Evolutionary conservation across 2,113 vertebrate species (phyloP).

Genomic region (Actenoides hombroni): DNA sequence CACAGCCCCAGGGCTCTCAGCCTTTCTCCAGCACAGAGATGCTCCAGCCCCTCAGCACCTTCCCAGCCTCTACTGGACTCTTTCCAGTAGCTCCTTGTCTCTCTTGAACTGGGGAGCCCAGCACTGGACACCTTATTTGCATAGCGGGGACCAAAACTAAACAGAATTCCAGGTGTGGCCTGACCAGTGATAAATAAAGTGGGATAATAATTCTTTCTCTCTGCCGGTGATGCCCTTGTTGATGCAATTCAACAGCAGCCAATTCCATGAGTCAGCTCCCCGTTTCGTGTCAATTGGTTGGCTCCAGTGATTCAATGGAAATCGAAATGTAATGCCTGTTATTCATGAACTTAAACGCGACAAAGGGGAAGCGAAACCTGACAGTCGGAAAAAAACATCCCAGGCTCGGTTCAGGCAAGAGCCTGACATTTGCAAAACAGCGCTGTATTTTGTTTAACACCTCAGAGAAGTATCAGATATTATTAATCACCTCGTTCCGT

Average conservation of each 20-base stretch:
- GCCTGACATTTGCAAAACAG: not conserved
- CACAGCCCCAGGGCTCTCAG: no score
- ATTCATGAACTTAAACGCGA: not conserved
- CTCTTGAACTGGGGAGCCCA: not conserved
- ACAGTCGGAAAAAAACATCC: not conserved
- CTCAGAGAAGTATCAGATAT: not conserved
- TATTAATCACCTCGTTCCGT: not conserved
- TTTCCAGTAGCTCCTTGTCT: no score
- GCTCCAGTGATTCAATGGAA: not conserved
- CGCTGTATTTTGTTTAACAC: rapidly evolving
- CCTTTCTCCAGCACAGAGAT: no score
- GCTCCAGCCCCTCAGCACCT: no score
- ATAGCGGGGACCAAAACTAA: not conserved
- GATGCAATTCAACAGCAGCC: not conserved
- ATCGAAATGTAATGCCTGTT: not conserved
- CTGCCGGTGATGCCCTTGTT: not conserved
- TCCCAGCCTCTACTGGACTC: no score
- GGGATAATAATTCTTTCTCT: not conserved
- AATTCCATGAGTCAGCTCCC: not conserved
- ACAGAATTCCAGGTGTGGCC: not conserved
- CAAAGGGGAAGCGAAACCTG: not conserved
- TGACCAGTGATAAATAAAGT: not conserved
- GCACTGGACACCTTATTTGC: not conserved
- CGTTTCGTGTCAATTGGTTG: rapidly evolving
- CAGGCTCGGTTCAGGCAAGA: not conserved